Evolutionary conservation across 2,113 vertebrate genomes (phyloP), one percentile per base, ranked within the genome.

Genomic region (Lethenteron reissneri): DNA sequence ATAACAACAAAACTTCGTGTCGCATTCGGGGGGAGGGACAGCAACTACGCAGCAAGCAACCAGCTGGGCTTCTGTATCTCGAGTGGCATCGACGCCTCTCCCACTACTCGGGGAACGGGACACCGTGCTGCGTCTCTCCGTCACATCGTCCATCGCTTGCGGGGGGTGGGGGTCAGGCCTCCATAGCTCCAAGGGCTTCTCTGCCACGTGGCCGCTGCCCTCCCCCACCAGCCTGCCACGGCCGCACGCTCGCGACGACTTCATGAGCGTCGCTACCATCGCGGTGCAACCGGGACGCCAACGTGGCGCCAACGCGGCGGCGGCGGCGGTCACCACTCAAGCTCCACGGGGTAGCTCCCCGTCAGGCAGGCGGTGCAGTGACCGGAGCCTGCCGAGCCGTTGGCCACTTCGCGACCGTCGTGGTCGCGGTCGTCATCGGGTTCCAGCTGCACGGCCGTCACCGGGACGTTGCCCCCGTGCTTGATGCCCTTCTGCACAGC

Each of bases 331-430:
- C 81, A 94, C 94, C 94, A 99, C 57, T 96, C 89, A 9, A 99
- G 79, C 73, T 95, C 86, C 11, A 99, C 86, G 0, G 94, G 94
- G 59, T 99, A 99, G 71, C 89, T 83, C 73, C 94, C 92, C 1
- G 92, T 95, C 71, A 99, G 87, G 72, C 94, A 99, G 0, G 94
- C 94, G 4, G 81, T 97, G 79, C 94, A 99, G 69, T 99, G 90
- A 17, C 89, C 85, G 0, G 78, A 76, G 76, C 80, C 81, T 68
- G 64, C n/a, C 25, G n/a, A n/a, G 25, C 64, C 64, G 25, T 17
- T 2, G 25, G 64, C 10, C 25, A 2, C n/a, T n/a, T 25, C 9
- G 25, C 64, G 25, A 76, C 74, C 64, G 12, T 59, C 17, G 12
- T 75, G 0, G 71, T 56, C 21, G 79, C 83, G 41, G 77, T 81